A percentile compares a stretch with the other conserved stretches of the same genome.
phyloP scores from a whole-genome alignment of 2,113 vertebrate genomes.

The Myocastor coypus region DNA sequence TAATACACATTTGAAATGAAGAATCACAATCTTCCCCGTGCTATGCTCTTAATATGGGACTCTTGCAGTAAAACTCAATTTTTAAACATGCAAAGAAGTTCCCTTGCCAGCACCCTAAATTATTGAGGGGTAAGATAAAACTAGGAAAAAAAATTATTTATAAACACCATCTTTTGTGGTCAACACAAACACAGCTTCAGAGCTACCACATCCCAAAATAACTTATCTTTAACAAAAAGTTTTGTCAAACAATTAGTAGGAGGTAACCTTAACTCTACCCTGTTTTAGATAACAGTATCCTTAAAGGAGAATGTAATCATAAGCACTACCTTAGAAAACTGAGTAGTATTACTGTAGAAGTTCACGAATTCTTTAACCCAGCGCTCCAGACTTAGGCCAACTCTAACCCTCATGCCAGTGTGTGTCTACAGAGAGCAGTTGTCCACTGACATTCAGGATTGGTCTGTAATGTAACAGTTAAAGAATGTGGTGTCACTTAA shows the following conservation, averaged over 20 bases:
- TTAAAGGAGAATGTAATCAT: constrained; percentile 46
- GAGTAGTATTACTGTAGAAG: background rate
- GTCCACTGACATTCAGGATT: constrained; percentile 32
- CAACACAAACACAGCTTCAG: constrained; percentile 6
- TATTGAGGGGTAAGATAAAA: background rate
- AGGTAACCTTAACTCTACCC: constrained; percentile 13
- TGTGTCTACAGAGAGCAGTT: constrained; percentile 68
- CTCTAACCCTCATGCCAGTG: constrained; percentile 21
- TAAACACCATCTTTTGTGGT: constrained; percentile 18
- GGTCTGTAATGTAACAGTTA: constrained; percentile 61
- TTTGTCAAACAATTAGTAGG: constrained; percentile 32
- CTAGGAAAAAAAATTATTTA: background rate
- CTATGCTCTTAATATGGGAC: background rate
- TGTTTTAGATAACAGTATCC: constrained; percentile 1
- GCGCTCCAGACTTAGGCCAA: background rate
- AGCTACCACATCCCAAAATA: constrained; percentile 32
- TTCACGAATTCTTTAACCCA: background rate
- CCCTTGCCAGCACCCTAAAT: background rate
- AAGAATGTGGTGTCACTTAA: constrained; percentile 64
- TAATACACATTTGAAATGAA: background rate
- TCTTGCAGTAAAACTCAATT: background rate
- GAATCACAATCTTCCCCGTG: background rate
- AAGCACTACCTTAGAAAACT: constrained; percentile 60
- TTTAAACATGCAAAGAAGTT: constrained; percentile 43
- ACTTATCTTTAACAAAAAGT: constrained; percentile 54